Conservation (phyloP, 2,113 vertebrate genomes). For the Jacana jacana region DNA sequence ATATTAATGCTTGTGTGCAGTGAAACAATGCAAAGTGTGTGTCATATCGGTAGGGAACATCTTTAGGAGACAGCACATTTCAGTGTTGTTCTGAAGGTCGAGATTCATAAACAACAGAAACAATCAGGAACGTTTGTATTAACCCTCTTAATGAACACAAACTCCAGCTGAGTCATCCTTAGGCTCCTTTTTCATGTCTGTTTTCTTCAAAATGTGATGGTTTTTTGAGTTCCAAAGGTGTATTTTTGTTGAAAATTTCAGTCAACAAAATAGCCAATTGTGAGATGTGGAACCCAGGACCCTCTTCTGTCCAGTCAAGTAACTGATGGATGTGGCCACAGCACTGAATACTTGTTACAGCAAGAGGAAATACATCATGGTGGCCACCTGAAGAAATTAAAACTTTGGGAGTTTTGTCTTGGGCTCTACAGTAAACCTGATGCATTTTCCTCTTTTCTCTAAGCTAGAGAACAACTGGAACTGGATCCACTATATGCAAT, state of each 20-base stretch:
- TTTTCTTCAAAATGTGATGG: not conserved
- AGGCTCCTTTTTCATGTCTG: not conserved
- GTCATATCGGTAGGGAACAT: slow-evolving; percentile 79
- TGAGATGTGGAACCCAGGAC: not conserved
- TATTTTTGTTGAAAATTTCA: not conserved
- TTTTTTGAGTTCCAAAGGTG: not conserved
- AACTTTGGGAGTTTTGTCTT: not conserved
- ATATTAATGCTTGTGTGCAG: slow-evolving; percentile 62
- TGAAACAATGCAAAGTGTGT: slow-evolving; percentile 68
- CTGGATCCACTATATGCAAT: not conserved
- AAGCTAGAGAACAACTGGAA: not conserved
- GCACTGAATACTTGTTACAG: not conserved
- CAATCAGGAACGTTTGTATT: slow-evolving; percentile 20
- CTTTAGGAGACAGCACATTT: slow-evolving; percentile 73
- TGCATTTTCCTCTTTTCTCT: not conserved
- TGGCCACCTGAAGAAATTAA: not conserved
- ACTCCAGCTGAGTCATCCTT: not conserved
- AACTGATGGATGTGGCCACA: not conserved
- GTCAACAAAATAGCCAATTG: not conserved
- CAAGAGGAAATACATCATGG: not conserved
- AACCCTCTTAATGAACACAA: not conserved
- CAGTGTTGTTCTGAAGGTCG: slow-evolving; percentile 50
- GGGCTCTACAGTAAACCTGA: not conserved
- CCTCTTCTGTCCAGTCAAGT: fast-evolving
- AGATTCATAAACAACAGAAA: slow-evolving; percentile 71